Base-by-base conservation (phyloP, 2,888 invertebrate species). In the Opisthograptis luteolata region DNA sequence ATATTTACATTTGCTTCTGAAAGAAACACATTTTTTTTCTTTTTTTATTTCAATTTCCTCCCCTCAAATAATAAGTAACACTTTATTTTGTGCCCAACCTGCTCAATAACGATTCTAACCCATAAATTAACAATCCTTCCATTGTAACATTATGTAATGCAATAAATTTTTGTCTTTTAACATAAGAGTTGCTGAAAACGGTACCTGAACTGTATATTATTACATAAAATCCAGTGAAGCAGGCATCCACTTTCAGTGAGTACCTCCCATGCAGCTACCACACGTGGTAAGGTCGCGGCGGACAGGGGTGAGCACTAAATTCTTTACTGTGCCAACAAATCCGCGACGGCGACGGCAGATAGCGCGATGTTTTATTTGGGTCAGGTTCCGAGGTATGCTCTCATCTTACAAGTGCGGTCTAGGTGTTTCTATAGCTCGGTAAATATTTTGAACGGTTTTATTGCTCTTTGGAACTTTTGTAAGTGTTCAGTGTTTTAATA, bases 281-380 rank as follows among this genome's bases (percentile, higher is more conserved):
- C 56, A 57, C 53, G 49, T 44, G 48, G 60, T 52, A 54, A 67
- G 71, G 74, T 74, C 64, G 62, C 47, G 46, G 62, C 55, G 58
- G 76, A 77, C 78, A 78, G 72, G 67, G 78, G 74, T 69, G 71
- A 65, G 64, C 75, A 79, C 67, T 79, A 78, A 81, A 79, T 79
- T 80, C 79, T 78, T 79, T 74, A 69, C 72, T 72, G 59, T 62
- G 70, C 74, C 73, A 79, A 80, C 79, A 80, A 81, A 82, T 82
- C 78, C 69, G 59, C 64, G 68, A 63, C 66, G 63, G 55, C 61
- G 59, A 66, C 67, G 71, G 60, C 63, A 74, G 74, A 70, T 75
- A 71, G 66, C 47, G 51, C 66, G 53, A 56, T 77, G 70, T 70
- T 83, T 79, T 84, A 84, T 84, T 78, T 79, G 76, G 83, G 85